Percentiles rank a stretch among this genome's conserved stretches.
phyloP scores from a whole-genome alignment of 2,888 invertebrate species.

The Diaperis boleti region DNA sequence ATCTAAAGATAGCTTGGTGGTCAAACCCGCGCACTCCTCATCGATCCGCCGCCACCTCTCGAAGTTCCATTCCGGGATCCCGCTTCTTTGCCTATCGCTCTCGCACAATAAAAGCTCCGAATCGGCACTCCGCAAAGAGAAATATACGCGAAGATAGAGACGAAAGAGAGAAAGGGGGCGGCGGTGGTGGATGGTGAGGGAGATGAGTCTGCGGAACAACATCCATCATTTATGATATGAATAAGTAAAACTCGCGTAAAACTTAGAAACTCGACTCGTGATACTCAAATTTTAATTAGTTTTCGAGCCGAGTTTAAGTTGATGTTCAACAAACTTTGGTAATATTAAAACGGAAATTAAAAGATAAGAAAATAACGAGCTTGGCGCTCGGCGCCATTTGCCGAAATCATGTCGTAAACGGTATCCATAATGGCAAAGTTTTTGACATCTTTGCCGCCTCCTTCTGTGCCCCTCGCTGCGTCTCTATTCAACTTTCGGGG shows the following conservation, averaged over 20 bases:
- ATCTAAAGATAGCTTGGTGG: no score
- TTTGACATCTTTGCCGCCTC: conserved; percentile 32
- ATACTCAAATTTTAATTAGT: conserved; percentile 67
- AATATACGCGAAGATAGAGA: not conserved
- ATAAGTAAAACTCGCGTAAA: conserved; percentile 65
- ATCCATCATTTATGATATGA: conserved; percentile 64
- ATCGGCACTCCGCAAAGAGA: conserved; percentile 12
- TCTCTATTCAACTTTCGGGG: conserved; percentile 36
- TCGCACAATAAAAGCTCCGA: conserved; percentile 14
- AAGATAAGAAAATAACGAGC: conserved; percentile 65
- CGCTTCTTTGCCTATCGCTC: conserved; percentile 5
- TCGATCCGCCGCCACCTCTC: no score
- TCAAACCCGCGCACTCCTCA: not conserved
- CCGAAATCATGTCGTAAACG: conserved; percentile 37
- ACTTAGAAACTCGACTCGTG: conserved; percentile 60
- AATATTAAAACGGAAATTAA: conserved; percentile 67
- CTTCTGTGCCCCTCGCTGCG: not conserved
- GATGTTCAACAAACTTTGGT: conserved; percentile 58
- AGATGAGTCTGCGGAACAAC: conserved; percentile 49
- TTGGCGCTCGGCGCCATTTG: conserved; percentile 42
- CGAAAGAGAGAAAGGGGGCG: conserved; percentile 1
- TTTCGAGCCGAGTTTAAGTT: conserved; percentile 59
- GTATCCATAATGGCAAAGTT: conserved; percentile 36
- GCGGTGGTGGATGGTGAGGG: conserved; percentile 9
- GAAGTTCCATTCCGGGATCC: not conserved